A percentile compares a stretch with the other conserved stretches of the same genome.
Conservation (phyloP, 2,888 invertebrate genomes). For the Mycalesis mineus region DNA sequence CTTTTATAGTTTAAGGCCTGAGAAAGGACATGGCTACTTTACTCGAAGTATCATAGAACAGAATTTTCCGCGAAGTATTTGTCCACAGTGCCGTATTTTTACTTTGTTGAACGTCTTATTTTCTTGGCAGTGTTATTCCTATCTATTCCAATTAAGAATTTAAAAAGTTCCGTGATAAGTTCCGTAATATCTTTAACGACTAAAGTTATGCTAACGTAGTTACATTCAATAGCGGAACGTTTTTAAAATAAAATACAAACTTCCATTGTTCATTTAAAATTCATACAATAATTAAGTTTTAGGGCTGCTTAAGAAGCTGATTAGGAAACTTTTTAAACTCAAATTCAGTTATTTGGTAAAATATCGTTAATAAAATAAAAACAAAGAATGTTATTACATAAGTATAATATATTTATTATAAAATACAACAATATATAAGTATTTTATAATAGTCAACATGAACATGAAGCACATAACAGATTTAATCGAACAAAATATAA, state of each 20-base stretch:
- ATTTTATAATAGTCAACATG: no score
- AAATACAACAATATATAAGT: no score
- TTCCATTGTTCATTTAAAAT: background rate
- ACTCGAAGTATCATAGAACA: no score
- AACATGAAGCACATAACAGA: no score
- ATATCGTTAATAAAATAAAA: background rate
- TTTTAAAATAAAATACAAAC: background rate
- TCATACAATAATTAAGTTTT: background rate
- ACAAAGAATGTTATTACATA: no score
- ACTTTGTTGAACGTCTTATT: background rate
- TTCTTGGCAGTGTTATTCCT: background rate
- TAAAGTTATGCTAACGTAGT: background rate
- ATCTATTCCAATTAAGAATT: background rate
- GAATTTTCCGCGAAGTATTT: no score
- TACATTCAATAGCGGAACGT: background rate
- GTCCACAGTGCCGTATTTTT: background rate
- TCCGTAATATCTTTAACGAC: background rate
- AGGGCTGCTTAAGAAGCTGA: background rate
- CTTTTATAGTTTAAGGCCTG: no score
- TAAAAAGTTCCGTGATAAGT: background rate
- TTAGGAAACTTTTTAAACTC: background rate
- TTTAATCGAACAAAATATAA: no score
- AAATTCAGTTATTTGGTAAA: no score
- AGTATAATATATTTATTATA: no score
- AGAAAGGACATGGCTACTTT: no score